Evolutionary conservation across 2,113 vertebrate genomes (phyloP).

Genomic region (pig (Sus scrofa)): DNA sequence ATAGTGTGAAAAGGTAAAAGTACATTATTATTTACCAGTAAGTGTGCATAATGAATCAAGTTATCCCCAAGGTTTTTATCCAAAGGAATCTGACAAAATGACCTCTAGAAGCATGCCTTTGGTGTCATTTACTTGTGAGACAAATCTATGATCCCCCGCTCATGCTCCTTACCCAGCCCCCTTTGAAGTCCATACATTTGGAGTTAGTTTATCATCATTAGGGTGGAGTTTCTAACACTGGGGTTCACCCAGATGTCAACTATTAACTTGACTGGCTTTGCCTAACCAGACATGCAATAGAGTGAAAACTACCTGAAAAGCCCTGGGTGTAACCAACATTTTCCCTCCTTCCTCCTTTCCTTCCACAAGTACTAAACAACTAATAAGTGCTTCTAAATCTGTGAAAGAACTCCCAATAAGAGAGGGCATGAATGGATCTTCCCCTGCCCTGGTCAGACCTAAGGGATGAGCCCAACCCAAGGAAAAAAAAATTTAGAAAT

Average conservation of each 20-base stretch:
- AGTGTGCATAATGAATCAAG: conserved; percentile 45
- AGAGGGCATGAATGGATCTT: too few relatives aligned
- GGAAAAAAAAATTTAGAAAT: neutral
- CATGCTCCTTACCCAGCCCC: neutral
- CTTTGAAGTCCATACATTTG: neutral
- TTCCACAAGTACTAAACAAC: neutral
- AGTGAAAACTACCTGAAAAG: neutral
- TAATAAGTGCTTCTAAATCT: neutral
- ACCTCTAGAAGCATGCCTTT: neutral
- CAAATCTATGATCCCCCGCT: neutral
- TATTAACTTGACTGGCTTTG: neutral
- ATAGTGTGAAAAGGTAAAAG: conserved; percentile 78
- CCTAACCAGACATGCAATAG: neutral
- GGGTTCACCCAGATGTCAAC: neutral
- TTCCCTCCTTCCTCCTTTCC: neutral
- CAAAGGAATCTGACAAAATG: neutral
- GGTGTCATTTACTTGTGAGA: neutral
- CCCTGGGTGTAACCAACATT: neutral
- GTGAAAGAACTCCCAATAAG: neutral
- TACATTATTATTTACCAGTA: conserved; percentile 48
- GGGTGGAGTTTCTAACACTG: neutral
- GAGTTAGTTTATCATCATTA: neutral
- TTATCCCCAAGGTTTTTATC: neutral
- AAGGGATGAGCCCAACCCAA: neutral
- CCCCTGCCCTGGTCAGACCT: too few relatives aligned